Evolutionary conservation across 2,888 invertebrate species (phyloP).

Genomic region (Eupithecia exiguata): DNA sequence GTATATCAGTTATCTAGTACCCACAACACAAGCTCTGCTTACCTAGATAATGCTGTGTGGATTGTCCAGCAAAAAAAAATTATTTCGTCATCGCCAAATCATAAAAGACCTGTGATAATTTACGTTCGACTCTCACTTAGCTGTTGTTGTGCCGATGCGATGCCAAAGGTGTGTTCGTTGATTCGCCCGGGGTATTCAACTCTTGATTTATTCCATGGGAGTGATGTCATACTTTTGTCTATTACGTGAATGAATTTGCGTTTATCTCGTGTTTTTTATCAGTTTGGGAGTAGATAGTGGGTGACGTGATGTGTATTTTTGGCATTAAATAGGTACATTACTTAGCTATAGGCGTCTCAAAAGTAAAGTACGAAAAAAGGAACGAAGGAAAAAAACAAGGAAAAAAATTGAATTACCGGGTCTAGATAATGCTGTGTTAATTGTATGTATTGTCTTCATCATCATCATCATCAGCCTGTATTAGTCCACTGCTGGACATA

Average conservation of each 20-base stretch:
- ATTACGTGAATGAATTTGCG: slow-evolving; percentile 26
- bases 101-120: too few relatives aligned
- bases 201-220: slow-evolving; percentile 30
- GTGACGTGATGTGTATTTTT: slow-evolving; percentile 14
- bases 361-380: background rate
- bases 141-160: background rate
- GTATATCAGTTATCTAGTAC: too few relatives aligned
- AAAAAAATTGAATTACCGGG: background rate
- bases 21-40: too few relatives aligned
- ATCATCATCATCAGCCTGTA: too few relatives aligned
- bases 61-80: too few relatives aligned
- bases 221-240: slow-evolving; percentile 35
- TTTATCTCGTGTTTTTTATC: slow-evolving; percentile 13
- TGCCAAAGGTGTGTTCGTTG: slow-evolving; percentile 28
- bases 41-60: too few relatives aligned
- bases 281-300: slow-evolving; percentile 17
- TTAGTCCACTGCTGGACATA: too few relatives aligned
- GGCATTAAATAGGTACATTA: background rate
- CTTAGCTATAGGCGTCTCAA: background rate
- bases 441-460: too few relatives aligned
- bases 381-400: background rate
- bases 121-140: background rate
- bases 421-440: too few relatives aligned
- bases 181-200: slow-evolving; percentile 34
- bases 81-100: too few relatives aligned